These are phyloP conservation scores for Cryptophagus acutangulus DNA, from an alignment of 2,888 invertebrate species.

Conservation along the genomic window DNA sequence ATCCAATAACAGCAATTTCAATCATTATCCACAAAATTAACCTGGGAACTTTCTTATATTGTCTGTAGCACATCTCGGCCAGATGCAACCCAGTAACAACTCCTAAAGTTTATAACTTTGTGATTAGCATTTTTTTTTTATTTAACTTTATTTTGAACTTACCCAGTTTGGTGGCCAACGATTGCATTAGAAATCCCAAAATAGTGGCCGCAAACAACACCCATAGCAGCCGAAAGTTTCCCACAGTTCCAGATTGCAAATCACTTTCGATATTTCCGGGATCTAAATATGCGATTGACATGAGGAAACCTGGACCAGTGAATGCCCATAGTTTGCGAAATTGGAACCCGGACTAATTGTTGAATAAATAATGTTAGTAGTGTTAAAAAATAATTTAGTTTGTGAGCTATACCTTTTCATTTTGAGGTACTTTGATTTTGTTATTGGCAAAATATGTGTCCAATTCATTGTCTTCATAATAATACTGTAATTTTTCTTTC, in stretches of 20 bases:
- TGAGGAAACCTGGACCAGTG: conserved; percentile 86
- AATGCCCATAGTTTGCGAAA: conserved; percentile 86
- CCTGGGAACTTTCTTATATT: conserved; percentile 71
- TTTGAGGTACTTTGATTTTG: conserved; percentile 56
- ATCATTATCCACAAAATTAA: conserved; percentile 82
- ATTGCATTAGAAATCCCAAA: conserved; percentile 78
- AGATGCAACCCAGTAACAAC: conserved; percentile 78
- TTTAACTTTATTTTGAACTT: conserved; percentile 51
- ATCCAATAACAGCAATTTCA: conserved; percentile 85
- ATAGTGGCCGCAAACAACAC: conserved; percentile 77
- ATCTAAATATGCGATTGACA: conserved; percentile 89
- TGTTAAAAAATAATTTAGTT: conserved; percentile 5
- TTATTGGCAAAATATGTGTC: conserved; percentile 59
- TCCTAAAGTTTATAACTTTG: conserved; percentile 29
- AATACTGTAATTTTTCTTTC: conserved; percentile 17
- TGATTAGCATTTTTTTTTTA: conserved; percentile 3
- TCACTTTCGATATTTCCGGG: conserved; percentile 91
- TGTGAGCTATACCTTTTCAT: conserved; percentile 51
- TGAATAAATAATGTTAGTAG: conserved; percentile 8
- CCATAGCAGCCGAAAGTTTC: conserved; percentile 79
- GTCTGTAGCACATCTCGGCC: conserved; percentile 72
- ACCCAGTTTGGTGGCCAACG: conserved; percentile 58
- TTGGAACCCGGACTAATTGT: conserved; percentile 60
- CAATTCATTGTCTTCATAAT: conserved; percentile 31
- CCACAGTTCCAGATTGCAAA: conserved; percentile 74